These are phyloP conservation scores for Tolypeutes matacus DNA, from an alignment of 2,797 vertebrate genomes.

Conservation along the genomic window DNA sequence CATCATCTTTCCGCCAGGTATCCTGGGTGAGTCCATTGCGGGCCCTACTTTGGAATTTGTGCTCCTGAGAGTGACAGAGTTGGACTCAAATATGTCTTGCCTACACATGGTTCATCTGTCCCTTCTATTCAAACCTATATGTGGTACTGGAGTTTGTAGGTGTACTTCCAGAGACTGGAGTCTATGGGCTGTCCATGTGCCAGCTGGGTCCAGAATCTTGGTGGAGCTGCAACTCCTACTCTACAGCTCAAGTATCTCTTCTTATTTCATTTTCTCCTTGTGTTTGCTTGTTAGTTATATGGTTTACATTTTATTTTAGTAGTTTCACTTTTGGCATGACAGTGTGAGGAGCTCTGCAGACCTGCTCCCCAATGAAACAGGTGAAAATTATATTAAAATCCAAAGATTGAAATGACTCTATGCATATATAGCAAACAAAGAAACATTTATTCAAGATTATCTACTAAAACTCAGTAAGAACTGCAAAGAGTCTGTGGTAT, in stretches of 20 bases:
- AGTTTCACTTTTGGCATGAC: background rate
- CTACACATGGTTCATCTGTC: no score
- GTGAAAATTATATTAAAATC: background rate
- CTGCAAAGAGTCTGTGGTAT: background rate
- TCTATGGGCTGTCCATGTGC: no score
- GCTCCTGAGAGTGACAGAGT: no score
- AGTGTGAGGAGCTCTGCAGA: background rate
- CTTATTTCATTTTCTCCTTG: background rate
- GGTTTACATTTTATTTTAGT: conserved; percentile 23
- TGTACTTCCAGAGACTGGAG: no score
- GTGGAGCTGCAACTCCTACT: no score
- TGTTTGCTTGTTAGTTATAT: conserved; percentile 30
- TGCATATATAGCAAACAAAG: background rate
- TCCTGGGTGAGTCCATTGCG: no score
- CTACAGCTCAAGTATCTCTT: background rate
- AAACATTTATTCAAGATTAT: conserved; percentile 14
- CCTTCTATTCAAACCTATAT: no score
- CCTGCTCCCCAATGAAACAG: background rate
- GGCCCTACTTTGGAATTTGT: no score
- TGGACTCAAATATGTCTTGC: no score
- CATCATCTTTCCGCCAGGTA: no score
- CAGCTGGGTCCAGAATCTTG: no score
- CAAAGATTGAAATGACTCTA: background rate
- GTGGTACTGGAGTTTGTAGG: no score
- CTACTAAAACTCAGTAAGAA: background rate